Conservation (phyloP, 2,113 vertebrate genomes). For the Dunckerocampus dactyliophorus region DNA sequence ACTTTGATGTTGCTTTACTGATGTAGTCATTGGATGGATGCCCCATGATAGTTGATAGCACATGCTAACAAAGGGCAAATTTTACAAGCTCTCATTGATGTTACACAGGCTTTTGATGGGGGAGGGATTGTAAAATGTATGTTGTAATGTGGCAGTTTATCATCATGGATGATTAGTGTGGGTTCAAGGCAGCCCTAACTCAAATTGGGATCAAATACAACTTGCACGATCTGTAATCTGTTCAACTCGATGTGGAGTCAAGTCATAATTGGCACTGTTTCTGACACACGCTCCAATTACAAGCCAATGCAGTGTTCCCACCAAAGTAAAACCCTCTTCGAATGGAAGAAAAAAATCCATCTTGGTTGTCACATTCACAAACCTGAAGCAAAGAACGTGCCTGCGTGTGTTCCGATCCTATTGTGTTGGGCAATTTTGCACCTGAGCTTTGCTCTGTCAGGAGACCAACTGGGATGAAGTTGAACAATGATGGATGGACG, state of each 20-base stretch:
- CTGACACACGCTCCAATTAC: background rate
- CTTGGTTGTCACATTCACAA: background rate
- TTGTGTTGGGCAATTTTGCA: background rate
- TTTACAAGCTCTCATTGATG: conserved; percentile 8
- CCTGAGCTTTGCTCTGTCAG: conserved; percentile 14
- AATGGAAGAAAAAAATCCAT: background rate
- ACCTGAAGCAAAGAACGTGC: too few species aligned
- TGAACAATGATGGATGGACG: conserved; percentile 11
- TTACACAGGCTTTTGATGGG: conserved; percentile 8
- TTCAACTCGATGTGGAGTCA: background rate
- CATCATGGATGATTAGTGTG: background rate
- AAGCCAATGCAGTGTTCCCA: background rate
- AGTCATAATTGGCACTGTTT: background rate
- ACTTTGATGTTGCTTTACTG: conserved; percentile 37
- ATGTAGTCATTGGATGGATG: conserved; percentile 10
- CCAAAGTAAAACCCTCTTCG: background rate
- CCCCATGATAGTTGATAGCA: conserved; percentile 17
- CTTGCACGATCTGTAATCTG: background rate
- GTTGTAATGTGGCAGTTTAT: conserved; percentile 11
- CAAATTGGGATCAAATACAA: background rate
- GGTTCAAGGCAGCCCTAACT: background rate
- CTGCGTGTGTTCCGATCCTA: background rate
- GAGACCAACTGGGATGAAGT: conserved; percentile 11
- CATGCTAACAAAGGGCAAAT: conserved; percentile 23
- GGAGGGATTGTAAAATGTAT: background rate